These are phyloP conservation scores for Hesperia comma DNA, from an alignment of 2,888 invertebrate genomes.

Conservation along the genomic window DNA sequence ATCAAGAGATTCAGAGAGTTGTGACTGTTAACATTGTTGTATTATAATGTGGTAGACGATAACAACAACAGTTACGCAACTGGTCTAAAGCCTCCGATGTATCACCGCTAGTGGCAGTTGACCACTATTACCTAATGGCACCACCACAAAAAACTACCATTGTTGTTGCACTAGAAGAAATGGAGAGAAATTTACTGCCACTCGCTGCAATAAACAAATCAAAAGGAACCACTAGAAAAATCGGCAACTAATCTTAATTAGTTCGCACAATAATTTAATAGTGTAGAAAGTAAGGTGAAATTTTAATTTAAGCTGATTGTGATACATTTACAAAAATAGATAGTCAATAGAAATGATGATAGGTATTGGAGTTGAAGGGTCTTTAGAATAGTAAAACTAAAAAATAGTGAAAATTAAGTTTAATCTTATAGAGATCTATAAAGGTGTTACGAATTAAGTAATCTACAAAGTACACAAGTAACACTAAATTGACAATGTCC, in stretches of 20 bases:
- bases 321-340: too few species aligned
- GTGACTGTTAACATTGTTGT: conserved; percentile 14
- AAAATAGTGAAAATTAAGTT: too few species aligned
- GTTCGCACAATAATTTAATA: conserved; percentile 12
- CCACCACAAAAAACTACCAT: conserved; percentile 39
- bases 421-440: conserved; percentile 1
- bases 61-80: conserved; percentile 51
- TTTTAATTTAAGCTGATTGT: not conserved
- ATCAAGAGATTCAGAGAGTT: conserved; percentile 21
- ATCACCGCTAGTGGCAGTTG: conserved; percentile 51
- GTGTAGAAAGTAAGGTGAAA: conserved; percentile 21
- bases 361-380: too few species aligned
- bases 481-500: conserved; percentile 43
- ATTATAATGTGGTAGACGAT: conserved; percentile 29
- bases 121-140: conserved; percentile 54
- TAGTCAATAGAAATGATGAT: too few species aligned
- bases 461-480: conserved; percentile 23
- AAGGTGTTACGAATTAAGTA: conserved; percentile 16
- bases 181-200: conserved; percentile 26
- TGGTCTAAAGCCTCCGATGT: conserved; percentile 44
- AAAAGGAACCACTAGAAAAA: conserved; percentile 17
- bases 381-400: too few species aligned
- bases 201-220: conserved; percentile 16
- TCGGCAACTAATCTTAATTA: conserved; percentile 19
- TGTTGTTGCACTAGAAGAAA: conserved; percentile 22